Conservation (phyloP, 30 jellyfish, hydroid and myxozoan species). For the Aurelia aurita region DNA sequence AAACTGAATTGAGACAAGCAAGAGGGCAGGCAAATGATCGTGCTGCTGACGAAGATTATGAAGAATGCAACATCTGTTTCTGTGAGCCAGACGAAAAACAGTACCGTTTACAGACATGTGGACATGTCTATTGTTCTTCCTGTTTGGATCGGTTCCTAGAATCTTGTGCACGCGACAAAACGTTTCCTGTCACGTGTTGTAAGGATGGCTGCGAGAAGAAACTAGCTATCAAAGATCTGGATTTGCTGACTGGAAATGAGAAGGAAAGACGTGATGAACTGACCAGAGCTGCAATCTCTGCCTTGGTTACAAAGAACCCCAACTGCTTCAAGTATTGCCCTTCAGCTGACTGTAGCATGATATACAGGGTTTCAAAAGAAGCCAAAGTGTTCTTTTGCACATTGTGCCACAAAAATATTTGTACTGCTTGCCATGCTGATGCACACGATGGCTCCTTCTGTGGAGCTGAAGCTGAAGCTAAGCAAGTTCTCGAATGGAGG, state of each 20-base stretch:
- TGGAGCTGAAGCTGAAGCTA: slow-evolving; percentile 26
- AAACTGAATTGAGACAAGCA: neutral
- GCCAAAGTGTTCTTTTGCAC: slow-evolving; percentile 47
- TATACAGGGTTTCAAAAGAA: slow-evolving; percentile 34
- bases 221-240: slow-evolving; percentile 26
- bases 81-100: slow-evolving; percentile 18
- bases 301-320: slow-evolving; percentile 29
- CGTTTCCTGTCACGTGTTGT: slow-evolving; percentile 31
- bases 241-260: neutral
- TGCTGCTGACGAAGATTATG: neutral
- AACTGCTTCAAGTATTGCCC: slow-evolving; percentile 42
- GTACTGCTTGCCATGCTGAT: slow-evolving; percentile 51
- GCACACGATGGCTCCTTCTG: slow-evolving; percentile 31
- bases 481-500: slow-evolving; percentile 36
- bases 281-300: slow-evolving; percentile 12
- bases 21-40: neutral
- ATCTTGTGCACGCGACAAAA: slow-evolving; percentile 16
- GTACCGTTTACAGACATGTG: slow-evolving; percentile 33
- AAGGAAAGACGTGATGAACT: neutral
- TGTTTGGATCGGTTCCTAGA: slow-evolving; percentile 21
- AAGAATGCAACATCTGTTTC: slow-evolving; percentile 19
- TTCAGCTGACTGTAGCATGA: slow-evolving; percentile 62
- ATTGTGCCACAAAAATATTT: slow-evolving; percentile 19
- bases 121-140: slow-evolving; percentile 36
- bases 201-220: slow-evolving; percentile 11